A percentile compares a stretch with the other conserved stretches of the same genome.
These are phyloP conservation scores for Prionailurus bengalensis DNA, from an alignment of 2,113 vertebrate species.

Conservation along the genomic window DNA sequence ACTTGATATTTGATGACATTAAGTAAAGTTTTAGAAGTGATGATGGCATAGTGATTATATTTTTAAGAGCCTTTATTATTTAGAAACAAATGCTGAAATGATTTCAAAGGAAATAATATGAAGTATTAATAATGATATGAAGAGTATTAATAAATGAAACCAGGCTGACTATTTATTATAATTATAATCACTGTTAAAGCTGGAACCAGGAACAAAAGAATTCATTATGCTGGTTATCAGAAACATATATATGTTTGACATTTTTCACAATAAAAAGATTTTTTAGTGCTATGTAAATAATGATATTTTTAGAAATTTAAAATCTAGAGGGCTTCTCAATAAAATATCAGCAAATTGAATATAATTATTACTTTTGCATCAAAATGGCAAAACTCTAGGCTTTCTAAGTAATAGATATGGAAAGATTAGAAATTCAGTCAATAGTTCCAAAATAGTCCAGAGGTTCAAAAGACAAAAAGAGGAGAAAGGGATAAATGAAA, in stretches of 20 bases:
- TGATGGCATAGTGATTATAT: not conserved
- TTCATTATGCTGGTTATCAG: not conserved
- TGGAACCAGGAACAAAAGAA: not conserved
- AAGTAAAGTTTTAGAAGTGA: not conserved
- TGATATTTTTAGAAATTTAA: not conserved
- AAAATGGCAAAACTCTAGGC: not conserved
- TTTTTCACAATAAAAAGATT: not conserved
- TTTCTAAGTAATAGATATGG: not conserved
- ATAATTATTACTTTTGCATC: not conserved
- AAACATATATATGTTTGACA: not conserved
- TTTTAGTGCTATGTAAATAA: not conserved
- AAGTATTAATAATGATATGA: not conserved
- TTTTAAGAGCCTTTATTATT: not conserved
- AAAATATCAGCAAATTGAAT: slow-evolving; percentile 1
- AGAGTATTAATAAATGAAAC: not conserved
- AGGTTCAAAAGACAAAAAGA: not conserved
- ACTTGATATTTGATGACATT: not conserved
- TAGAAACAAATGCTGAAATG: not conserved
- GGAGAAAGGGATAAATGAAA: not conserved
- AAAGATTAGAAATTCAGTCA: slow-evolving; percentile 6
- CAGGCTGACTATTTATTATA: not conserved
- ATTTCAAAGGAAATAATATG: not conserved
- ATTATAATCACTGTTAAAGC: not conserved
- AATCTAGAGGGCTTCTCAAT: slow-evolving; percentile 14
- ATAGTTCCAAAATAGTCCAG: not conserved